These are phyloP conservation scores for Drosophila austrosaltans DNA, from an alignment of 2,888 invertebrate genomes.

Conservation along the genomic window DNA sequence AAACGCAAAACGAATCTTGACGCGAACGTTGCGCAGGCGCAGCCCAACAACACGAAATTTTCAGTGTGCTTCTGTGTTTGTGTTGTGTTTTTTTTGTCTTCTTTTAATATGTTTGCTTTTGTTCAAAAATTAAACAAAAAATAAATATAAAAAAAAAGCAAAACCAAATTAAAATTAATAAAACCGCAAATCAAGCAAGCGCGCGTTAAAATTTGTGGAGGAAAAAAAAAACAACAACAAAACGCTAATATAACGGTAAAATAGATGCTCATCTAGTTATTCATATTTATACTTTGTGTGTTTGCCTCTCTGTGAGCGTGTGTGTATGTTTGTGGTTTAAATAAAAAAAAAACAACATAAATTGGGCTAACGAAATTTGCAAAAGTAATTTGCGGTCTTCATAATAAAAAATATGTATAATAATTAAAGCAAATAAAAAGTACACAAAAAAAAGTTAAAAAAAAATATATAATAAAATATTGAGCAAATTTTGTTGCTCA, in stretches of 20 bases:
- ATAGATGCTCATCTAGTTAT: conserved; percentile 49
- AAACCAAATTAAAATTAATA: conserved; percentile 30
- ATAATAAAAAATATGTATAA: conserved; percentile 37
- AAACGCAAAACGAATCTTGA: conserved; percentile 28
- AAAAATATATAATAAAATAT: conserved; percentile 43
- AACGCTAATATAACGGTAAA: conserved; percentile 54
- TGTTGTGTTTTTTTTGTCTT: conserved; percentile 1
- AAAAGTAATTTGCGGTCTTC: conserved; percentile 45
- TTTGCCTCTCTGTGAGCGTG: conserved; percentile 18
- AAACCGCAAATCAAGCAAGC: conserved; percentile 12
- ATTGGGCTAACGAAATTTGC: conserved; percentile 33
- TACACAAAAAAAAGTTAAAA: neutral
- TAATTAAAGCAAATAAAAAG: conserved; percentile 44
- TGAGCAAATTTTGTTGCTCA: conserved; percentile 43
- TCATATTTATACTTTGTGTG: conserved; percentile 29
- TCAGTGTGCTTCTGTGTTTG: conserved; percentile 34
- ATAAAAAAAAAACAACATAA: conserved; percentile 28
- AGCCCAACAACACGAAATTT: conserved; percentile 40
- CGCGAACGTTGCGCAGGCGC: conserved; percentile 63
- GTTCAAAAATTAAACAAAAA: conserved; percentile 49
- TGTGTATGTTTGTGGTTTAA: conserved; percentile 14
- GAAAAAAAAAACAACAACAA: conserved; percentile 25
- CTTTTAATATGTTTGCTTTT: conserved; percentile 56
- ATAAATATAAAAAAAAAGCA: conserved; percentile 37
- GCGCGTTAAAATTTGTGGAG: conserved; percentile 30